phyloP scores from a whole-genome alignment of 2,888 invertebrate species.

The Aethes cnicana region DNA sequence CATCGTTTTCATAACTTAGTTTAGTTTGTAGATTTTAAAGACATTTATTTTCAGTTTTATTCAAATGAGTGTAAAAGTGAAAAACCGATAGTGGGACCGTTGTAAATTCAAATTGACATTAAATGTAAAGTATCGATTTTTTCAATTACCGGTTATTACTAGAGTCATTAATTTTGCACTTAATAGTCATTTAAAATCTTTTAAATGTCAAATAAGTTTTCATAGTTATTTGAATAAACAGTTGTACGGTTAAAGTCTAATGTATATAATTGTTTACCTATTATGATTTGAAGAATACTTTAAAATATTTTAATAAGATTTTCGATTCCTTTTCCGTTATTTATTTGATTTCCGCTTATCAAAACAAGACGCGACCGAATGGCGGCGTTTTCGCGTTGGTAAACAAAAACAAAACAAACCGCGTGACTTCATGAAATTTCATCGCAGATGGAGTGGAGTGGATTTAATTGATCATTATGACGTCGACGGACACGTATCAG shows the following conservation, averaged over 20 bases:
- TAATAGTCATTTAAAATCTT: not conserved
- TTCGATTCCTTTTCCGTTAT: not conserved
- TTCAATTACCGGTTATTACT: constrained; percentile 16
- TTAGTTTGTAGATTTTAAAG: constrained; percentile 12
- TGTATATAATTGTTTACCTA: not conserved
- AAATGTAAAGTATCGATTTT: constrained; percentile 16
- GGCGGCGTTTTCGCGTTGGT: constrained; percentile 29
- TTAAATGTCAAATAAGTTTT: too few species aligned
- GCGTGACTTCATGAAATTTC: constrained; percentile 34
- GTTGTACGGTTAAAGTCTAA: too few species aligned
- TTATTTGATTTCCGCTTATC: constrained; percentile 18
- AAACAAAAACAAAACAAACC: constrained; percentile 27
- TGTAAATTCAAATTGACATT: constrained; percentile 4
- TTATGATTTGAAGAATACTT: not conserved
- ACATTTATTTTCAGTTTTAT: not conserved
- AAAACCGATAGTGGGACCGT: constrained; percentile 5
- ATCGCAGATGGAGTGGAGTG: constrained; percentile 41
- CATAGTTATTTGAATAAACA: too few species aligned
- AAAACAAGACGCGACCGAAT: constrained; percentile 7
- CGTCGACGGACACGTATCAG: constrained; percentile 90
- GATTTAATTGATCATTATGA: constrained; percentile 53
- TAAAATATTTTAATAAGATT: not conserved
- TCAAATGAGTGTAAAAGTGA: not conserved
- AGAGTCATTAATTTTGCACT: constrained; percentile 5
- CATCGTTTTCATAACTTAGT: constrained; percentile 39